phyloP scores from a whole-genome alignment of 2,797 vertebrate genomes.

The Galago senegalensis region DNA sequence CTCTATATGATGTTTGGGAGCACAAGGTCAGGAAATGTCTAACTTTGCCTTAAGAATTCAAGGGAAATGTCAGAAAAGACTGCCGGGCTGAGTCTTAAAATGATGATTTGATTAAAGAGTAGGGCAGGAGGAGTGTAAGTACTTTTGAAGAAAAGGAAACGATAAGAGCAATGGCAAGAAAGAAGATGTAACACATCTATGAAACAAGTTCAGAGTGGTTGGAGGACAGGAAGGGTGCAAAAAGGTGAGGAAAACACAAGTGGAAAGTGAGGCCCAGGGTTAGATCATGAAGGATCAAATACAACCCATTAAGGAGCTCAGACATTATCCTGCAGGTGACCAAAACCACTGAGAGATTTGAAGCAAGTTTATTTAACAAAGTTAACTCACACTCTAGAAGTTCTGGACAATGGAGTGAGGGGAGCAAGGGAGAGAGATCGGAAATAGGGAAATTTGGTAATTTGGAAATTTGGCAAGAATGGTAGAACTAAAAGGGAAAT shows the following conservation, averaged over 20 bases:
- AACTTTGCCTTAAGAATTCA: slow-evolving; percentile 29
- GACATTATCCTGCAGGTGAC: not conserved
- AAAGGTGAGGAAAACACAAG: slow-evolving; percentile 21
- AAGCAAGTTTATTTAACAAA: slow-evolving; percentile 54
- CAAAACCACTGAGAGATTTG: not conserved
- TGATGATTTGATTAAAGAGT: slow-evolving; percentile 12
- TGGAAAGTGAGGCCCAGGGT: not conserved
- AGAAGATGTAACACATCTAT: not conserved
- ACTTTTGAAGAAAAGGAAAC: slow-evolving; percentile 13
- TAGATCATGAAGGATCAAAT: not conserved
- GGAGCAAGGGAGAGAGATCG: not conserved
- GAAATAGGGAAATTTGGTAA: not conserved
- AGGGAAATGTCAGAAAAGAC: slow-evolving; percentile 7
- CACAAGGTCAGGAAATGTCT: slow-evolving; percentile 8
- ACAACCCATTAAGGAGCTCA: not conserved
- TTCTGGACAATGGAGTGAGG: not conserved
- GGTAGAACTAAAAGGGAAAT: not conserved
- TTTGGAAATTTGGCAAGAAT: not conserved
- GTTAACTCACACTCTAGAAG: not conserved
- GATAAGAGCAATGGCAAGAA: slow-evolving; percentile 23
- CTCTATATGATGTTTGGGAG: not conserved
- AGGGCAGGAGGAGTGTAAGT: not conserved
- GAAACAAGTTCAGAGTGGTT: slow-evolving; percentile 4
- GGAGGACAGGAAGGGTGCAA: not conserved
- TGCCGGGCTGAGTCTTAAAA: slow-evolving; percentile 7